Base-by-base conservation (phyloP, 1,140 invertebrate genomes). In the Grapholita molesta region DNA sequence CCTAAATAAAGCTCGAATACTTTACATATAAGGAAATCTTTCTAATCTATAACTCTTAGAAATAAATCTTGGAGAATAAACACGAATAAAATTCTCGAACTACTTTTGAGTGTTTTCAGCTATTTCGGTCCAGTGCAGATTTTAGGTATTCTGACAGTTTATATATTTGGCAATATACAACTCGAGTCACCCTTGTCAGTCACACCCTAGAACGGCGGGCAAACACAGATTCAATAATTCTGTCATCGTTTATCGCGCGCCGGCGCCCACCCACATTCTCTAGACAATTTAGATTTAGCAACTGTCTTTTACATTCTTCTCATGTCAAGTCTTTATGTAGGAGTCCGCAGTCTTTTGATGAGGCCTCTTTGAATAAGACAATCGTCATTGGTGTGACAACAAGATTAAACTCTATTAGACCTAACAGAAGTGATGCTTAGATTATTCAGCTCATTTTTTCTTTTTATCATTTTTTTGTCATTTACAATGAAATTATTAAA, bases 211-310 rank as follows among this genome's bases (percentile, higher is more conserved):
- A 61, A 61, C 55, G 24, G n/a, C 25, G 30, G 24, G n/a, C 55
- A 61, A 61, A 61, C 25, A 5, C n/a, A 61, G 55, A 28, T 61
- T 61, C 24, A 61, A 61, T 61, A 61, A 28, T 61, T 61, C 25
- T 32, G 55, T 28, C 55, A 61, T 28, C 55, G 24, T 48, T 48
- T 21, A 21, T 15, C 42, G 18, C 18, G 0, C 42, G 35, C 42
- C 18, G 42, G 42, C 18, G 42, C 42, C 42, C 42, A 7, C 42
- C 42, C 42, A 48, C 38, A 48, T 48, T 48, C 42, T 48, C 18
- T 21, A 21, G 42, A 48, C 42, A 48, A 48, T 48, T 48, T 21
- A 48, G 42, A 48, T 48, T 48, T 48, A 48, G 42, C 42, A 21
- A 21, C 42, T 48, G 42, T 48, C 42, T 8, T 48, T 21, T 48